Evolutionary conservation across 2,888 invertebrate species (phyloP).

Genomic region (Chalcosyrphus nemorum): DNA sequence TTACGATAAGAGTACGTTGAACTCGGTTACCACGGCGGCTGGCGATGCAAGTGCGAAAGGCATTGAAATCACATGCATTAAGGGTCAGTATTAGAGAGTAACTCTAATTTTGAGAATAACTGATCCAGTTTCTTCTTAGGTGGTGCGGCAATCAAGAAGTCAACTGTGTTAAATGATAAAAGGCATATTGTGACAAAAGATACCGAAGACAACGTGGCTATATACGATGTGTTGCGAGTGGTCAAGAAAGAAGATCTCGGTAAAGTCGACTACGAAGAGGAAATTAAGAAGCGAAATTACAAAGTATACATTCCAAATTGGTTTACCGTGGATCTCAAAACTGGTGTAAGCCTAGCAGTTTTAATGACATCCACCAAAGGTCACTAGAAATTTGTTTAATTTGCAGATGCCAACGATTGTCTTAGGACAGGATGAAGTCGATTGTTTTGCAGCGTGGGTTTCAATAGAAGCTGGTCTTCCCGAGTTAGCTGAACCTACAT

Average conservation of each 20-base stretch:
- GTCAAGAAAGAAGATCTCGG: constrained; percentile 95
- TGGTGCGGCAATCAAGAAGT: constrained; percentile 96
- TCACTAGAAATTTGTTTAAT: neutral
- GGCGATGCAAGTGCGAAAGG: constrained; percentile 73
- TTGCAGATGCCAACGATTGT: constrained; percentile 97
- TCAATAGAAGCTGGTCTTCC: constrained; percentile 97
- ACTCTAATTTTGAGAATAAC: neutral
- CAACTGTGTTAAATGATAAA: constrained; percentile 96
- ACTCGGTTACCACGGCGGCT: constrained; percentile 77
- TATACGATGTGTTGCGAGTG: constrained; percentile 97
- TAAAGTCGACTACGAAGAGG: constrained; percentile 94
- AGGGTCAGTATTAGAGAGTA: constrained; percentile 78
- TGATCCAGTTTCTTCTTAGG: constrained; percentile 86
- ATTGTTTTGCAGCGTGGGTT: constrained; percentile 99
- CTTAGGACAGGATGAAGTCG: constrained; percentile 97
- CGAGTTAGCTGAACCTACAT: constrained; percentile 83
- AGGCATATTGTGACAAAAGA: constrained; percentile 98
- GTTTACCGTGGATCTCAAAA: constrained; percentile 99
- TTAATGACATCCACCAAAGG: too few relatives aligned
- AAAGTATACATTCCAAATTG: constrained; percentile 98
- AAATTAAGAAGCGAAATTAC: constrained; percentile 94
- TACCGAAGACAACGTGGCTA: constrained; percentile 93
- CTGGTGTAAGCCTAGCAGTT: constrained; percentile 87
- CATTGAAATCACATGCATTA: constrained; percentile 82
- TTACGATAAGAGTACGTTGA: constrained; percentile 79